These are phyloP conservation scores for Meandrusa payeni DNA, from an alignment of 2,888 invertebrate species.

Conservation along the genomic window DNA sequence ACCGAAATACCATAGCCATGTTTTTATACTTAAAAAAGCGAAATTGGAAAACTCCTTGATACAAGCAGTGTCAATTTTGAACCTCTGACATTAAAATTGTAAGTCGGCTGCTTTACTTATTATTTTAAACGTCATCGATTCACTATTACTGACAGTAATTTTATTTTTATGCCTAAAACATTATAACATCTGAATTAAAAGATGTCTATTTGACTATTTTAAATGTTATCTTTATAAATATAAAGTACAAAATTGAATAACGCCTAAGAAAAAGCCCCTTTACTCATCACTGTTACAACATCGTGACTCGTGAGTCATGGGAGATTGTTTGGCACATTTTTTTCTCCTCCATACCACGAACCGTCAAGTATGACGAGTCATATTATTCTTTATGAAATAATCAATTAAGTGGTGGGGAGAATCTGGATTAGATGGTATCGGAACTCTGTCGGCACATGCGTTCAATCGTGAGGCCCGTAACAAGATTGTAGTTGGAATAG, in stretches of 20 bases:
- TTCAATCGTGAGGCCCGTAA: conserved; percentile 63
- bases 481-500: conserved; percentile 46
- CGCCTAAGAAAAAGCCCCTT: not conserved
- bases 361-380: conserved; percentile 69
- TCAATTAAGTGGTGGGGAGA: conserved; percentile 73
- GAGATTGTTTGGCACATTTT: conserved; percentile 57
- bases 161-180: no score
- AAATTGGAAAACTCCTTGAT: no score
- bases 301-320: conserved; percentile 58
- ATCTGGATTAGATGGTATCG: conserved; percentile 77
- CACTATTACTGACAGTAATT: no score
- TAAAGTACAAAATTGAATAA: conserved; percentile 4
- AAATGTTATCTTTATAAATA: no score
- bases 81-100: no score
- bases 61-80: no score
- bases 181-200: no score
- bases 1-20: no score
- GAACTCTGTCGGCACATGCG: conserved; percentile 68
- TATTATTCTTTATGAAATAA: conserved; percentile 76
- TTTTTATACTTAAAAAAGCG: no score
- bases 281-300: conserved; percentile 22
- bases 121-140: not conserved
- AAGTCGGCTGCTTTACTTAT: no score
- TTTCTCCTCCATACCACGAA: conserved; percentile 50
- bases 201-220: no score